These are phyloP conservation scores for Anastrepha obliqua DNA, from an alignment of 1,140 invertebrate genomes.

Conservation along the genomic window DNA sequence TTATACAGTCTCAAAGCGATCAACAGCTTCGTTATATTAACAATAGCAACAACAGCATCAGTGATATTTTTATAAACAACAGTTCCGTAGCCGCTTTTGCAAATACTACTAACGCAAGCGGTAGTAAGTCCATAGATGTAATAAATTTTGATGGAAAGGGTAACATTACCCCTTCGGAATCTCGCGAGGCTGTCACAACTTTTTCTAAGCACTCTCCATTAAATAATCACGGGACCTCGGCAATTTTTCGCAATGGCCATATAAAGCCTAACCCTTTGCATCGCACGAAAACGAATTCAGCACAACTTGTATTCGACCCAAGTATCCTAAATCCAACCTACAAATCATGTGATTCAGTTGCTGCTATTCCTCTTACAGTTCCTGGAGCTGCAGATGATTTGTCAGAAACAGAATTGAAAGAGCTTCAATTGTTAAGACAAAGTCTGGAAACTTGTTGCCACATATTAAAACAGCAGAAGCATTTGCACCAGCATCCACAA, in stretches of 20 bases:
- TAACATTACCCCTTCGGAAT: neutral
- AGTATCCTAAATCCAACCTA: constrained; percentile 54
- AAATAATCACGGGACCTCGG: constrained; percentile 58
- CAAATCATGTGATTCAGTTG: constrained; percentile 60
- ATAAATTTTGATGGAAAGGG: constrained; percentile 1
- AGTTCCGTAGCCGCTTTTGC: constrained; percentile 62
- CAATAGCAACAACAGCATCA: constrained; percentile 70
- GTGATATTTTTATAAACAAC: constrained; percentile 72
- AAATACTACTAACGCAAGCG: neutral
- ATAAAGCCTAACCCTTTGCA: constrained; percentile 69
- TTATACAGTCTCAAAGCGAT: constrained; percentile 70
- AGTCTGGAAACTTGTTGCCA: constrained; percentile 71
- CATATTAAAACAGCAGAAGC: constrained; percentile 61
- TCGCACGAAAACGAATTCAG: constrained; percentile 57
- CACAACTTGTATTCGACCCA: constrained; percentile 52
- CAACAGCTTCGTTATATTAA: constrained; percentile 71
- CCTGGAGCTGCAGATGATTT: constrained; percentile 14
- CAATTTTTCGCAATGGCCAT: constrained; percentile 65
- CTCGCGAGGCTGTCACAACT: neutral
- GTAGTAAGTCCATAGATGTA: neutral
- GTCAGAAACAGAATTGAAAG: constrained; percentile 55
- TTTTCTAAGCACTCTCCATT: constrained; percentile 23
- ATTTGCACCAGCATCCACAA: constrained; percentile 56
- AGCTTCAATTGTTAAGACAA: constrained; percentile 57
- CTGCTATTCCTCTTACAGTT: constrained; percentile 59